Evolutionary conservation across 1,140 invertebrate genomes (phyloP).

Genomic region (Homalodisca vitripennis): DNA sequence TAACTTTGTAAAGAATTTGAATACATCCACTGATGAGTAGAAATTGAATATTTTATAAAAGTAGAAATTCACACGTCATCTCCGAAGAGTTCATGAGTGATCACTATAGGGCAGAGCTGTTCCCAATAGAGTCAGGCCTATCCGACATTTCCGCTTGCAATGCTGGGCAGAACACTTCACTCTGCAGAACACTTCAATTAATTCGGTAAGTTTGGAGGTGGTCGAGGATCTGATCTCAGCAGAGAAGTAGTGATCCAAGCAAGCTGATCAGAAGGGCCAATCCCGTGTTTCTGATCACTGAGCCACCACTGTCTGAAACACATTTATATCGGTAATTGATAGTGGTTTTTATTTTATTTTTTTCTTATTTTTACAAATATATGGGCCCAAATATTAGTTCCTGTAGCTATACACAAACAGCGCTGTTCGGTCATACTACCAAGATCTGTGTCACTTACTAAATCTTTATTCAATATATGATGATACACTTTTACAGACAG

Average conservation of each 20-base stretch:
- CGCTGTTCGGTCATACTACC: no score
- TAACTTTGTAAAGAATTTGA: neutral
- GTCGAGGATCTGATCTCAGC: neutral
- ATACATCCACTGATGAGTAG: neutral
- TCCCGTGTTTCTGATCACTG: no score
- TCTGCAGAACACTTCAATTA: conserved; percentile 11
- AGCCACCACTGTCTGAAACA: no score
- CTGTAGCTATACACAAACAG: no score
- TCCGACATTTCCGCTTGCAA: neutral
- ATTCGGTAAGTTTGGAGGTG: conserved; percentile 1
- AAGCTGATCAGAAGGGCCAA: neutral
- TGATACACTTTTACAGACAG: no score
- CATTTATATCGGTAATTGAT: no score
- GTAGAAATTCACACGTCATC: conserved; percentile 8
- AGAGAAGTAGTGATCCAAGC: neutral
- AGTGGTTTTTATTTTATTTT: no score
- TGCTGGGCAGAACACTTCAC: neutral
- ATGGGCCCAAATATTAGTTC: no score
- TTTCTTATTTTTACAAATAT: no score
- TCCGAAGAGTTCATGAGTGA: neutral
- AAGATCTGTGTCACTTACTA: no score
- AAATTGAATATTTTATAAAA: conserved; percentile 6
- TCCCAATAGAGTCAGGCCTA: neutral
- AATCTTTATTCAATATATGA: no score
- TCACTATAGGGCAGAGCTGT: neutral